Conservation (phyloP, 2,113 vertebrate species). For the Thamnophis sirtalis region DNA sequence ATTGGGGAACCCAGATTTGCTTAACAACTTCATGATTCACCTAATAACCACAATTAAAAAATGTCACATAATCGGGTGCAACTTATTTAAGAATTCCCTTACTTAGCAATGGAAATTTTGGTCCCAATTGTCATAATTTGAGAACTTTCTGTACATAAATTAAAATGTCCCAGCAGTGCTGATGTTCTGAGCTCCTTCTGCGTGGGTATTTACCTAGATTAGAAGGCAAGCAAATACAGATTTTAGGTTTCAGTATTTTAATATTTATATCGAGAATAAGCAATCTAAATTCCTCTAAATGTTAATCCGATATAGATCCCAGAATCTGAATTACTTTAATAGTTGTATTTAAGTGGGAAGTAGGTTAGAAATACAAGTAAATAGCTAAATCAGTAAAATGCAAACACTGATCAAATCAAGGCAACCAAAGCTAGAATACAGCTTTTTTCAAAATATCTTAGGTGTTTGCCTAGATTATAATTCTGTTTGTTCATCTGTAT, state of each 20-base stretch:
- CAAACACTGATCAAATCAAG: neutral
- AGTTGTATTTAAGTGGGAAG: neutral
- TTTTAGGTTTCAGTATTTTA: neutral
- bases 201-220: neutral
- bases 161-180: neutral
- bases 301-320: neutral
- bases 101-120: neutral
- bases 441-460: neutral
- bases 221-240: neutral
- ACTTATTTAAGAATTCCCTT: too few species aligned
- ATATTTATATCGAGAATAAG: neutral
- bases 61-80: too few species aligned
- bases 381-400: neutral
- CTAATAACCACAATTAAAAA: too few species aligned
- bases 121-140: neutral
- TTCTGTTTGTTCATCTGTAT: neutral
- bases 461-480: neutral
- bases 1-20: too few species aligned
- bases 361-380: neutral
- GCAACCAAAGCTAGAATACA: neutral
- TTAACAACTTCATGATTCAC: too few species aligned
- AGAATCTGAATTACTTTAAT: neutral
- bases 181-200: neutral
- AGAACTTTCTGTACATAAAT: neutral
- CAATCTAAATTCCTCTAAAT: neutral